These are phyloP conservation scores for Tenodera sinensis DNA, from an alignment of 2,888 invertebrate species.

Conservation along the genomic window DNA sequence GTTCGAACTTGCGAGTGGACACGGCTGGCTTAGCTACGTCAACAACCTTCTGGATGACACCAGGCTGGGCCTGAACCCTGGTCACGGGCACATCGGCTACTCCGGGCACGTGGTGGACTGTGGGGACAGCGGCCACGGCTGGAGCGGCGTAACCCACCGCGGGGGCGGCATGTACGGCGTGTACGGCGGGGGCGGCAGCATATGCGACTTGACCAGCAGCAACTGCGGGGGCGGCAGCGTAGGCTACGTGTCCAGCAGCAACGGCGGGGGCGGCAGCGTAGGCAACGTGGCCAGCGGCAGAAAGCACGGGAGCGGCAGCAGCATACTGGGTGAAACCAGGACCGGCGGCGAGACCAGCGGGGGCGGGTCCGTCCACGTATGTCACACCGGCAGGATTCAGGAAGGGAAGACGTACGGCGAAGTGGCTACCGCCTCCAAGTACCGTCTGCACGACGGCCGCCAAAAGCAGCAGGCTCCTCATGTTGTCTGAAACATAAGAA, in stretches of 20 bases:
- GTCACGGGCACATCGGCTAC: constrained; percentile 49
- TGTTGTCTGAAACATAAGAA: constrained; percentile 28
- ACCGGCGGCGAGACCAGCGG: constrained; percentile 39
- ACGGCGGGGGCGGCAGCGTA: constrained; percentile 50
- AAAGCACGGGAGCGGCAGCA: constrained; percentile 4
- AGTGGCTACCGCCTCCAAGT: constrained; percentile 38
- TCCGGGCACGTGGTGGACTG: constrained; percentile 41
- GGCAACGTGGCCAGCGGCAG: constrained; percentile 48
- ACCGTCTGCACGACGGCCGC: constrained; percentile 41
- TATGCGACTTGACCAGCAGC: constrained; percentile 20
- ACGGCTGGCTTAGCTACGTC: constrained; percentile 57
- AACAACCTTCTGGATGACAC: constrained; percentile 52
- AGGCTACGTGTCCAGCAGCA: not conserved
- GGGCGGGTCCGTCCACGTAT: constrained; percentile 42
- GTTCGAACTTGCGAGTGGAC: constrained; percentile 55
- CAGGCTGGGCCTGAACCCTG: constrained; percentile 50
- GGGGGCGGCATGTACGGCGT: constrained; percentile 13
- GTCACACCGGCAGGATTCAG: constrained; percentile 54
- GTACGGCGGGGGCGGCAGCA: constrained; percentile 23
- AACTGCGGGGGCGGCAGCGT: constrained; percentile 17
- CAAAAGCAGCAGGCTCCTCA: constrained; percentile 41
- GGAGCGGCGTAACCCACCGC: constrained; percentile 24
- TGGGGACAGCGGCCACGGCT: constrained; percentile 33
- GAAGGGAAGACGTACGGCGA: constrained; percentile 47
- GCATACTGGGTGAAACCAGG: constrained; percentile 34